Conservation (phyloP, 2,113 vertebrate species). For the Narcine bancroftii region DNA sequence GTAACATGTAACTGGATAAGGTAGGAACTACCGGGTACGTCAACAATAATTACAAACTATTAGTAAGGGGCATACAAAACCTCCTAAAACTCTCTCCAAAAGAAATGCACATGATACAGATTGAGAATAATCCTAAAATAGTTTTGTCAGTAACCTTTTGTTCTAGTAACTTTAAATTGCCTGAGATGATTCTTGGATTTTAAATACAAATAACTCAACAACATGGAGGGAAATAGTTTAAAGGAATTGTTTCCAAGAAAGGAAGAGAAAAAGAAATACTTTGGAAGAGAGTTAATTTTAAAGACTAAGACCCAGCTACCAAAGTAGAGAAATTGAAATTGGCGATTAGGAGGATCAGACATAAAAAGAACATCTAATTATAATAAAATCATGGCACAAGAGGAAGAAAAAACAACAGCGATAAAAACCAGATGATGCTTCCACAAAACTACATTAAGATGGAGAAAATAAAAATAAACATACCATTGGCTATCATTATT, state of each 20-base stretch:
- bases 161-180: no score
- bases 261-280: no score
- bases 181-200: no score
- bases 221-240: no score
- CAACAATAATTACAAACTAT: not conserved
- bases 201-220: no score
- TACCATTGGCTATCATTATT: not conserved
- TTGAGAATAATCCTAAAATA: not conserved
- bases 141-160: not conserved
- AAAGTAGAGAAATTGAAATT: no score
- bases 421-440: not conserved
- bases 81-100: not conserved
- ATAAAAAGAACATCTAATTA: not conserved
- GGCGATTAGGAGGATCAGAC: not conserved
- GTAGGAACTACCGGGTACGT: not conserved
- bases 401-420: no score
- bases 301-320: no score
- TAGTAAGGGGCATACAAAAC: not conserved
- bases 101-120: not conserved
- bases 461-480: not conserved
- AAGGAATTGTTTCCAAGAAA: no score
- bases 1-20: not conserved
- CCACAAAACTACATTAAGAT: not conserved
- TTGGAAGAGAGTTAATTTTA: no score
- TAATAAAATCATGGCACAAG: not conserved